Evolutionary conservation across 1,140 invertebrate species (phyloP), one percentile per base, ranked within the genome.

Genomic region (Lepidurus packardi): DNA sequence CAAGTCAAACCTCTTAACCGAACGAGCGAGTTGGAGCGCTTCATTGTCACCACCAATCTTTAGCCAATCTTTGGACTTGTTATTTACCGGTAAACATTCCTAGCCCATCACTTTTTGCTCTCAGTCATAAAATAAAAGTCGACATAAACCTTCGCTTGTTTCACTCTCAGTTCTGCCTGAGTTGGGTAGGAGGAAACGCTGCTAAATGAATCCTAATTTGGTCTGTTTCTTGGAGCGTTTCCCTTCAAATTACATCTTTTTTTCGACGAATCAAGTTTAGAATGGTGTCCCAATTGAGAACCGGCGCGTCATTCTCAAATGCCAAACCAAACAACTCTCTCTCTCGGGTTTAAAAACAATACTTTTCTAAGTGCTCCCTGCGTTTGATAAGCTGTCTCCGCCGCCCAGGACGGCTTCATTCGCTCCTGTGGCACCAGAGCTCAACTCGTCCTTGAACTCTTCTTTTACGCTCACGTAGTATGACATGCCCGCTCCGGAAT

Each of bases 131-230:
- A 2, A 65, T n/a, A 65, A 65, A 65, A 65, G 16, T 65, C 53
- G 53, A 65, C 53, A 65, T 65, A 65, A 65, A 65, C 53, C n/a
- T 21, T 65, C 53, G 16, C 53, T 65, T 65, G 53, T n/a, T 65
- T 65, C 53, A 21, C 53, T 13, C 53, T 65, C 53, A 65, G 53
- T 65, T 65, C 53, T 65, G 53, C 53, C 53, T 65, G 53, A 65
- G 53, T 65, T 13, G 53, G 53, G 21, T 65, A 65, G 53, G 53
- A 65, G 53, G 53, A 65, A 65, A 65, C 8, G 53, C 16, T 7
- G 21, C 16, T 16, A 21, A 65, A 21, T n/a, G 16, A 65, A 65
- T 21, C 21, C 53, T 7, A 65, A n/a, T 65, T 65, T 65, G 53
- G 53, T 65, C 53, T 65, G 53, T 65, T 65, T 65, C 16, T 65